Conservation (phyloP, 30 jellyfish, hydroid and myxozoan genomes). For the Nemopilema nomurai region DNA sequence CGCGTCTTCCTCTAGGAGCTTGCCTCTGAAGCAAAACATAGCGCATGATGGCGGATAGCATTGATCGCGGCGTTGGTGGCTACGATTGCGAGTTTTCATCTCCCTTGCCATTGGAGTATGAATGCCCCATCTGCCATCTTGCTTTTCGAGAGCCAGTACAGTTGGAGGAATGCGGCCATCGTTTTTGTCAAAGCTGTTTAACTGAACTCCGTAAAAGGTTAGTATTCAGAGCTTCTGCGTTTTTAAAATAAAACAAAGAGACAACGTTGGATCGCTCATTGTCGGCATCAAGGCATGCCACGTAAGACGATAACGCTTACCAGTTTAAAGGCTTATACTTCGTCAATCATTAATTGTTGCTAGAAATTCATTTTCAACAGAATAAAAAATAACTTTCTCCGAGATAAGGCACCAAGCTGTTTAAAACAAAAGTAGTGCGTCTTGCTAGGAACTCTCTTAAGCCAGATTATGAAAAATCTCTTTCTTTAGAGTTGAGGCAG, state of each 20-base stretch:
- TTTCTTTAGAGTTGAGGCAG: too few relatives aligned
- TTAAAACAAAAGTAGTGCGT: too few relatives aligned
- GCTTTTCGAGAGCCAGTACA: constrained; percentile 98
- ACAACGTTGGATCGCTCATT: too few relatives aligned
- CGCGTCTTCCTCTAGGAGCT: background rate
- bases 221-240: too few relatives aligned
- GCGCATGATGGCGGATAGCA: constrained; percentile 69
- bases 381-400: too few relatives aligned
- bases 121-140: constrained; percentile 95
- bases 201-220: constrained; percentile 84
- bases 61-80: constrained; percentile 91
- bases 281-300: too few relatives aligned
- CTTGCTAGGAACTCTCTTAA: too few relatives aligned
- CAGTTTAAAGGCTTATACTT: background rate
- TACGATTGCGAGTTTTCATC: constrained; percentile 84
- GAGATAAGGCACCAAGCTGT: too few relatives aligned
- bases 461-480: too few relatives aligned
- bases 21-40: background rate
- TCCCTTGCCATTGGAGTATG: constrained; percentile 89
- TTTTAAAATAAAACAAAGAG: background rate
- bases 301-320: background rate
- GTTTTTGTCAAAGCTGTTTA: constrained; percentile 91
- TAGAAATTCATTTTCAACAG: too few relatives aligned
- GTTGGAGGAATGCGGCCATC: constrained; percentile 95
- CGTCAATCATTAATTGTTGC: background rate